phyloP scores from a whole-genome alignment of 2,888 invertebrate genomes.

The Rotaria socialis region DNA sequence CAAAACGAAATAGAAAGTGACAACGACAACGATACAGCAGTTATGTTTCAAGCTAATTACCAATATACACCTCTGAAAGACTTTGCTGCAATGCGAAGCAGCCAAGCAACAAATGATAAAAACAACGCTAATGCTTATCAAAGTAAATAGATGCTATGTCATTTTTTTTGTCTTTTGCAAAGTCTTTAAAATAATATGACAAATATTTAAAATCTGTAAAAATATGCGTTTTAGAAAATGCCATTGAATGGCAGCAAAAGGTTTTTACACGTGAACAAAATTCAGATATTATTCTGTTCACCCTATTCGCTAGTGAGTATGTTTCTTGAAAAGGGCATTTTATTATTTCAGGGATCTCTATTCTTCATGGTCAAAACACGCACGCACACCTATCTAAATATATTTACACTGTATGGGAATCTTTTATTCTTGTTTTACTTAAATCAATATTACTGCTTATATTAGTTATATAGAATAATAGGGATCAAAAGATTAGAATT shows the following conservation, averaged over 20 bases:
- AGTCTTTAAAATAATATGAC: no score
- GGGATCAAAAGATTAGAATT: no score
- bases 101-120: neutral
- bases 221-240: neutral
- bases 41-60: conserved; percentile 1
- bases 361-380: no score
- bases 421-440: no score
- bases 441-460: no score
- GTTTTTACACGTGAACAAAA: neutral
- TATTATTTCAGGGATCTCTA: no score
- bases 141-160: neutral
- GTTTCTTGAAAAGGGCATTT: no score
- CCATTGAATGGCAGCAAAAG: neutral
- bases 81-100: neutral
- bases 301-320: neutral
- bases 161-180: no score
- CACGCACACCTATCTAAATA: no score
- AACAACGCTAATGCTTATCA: neutral
- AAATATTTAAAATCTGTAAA: neutral
- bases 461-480: no score
- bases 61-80: conserved; percentile 11
- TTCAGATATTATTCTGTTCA: neutral
- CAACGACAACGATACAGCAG: conserved; percentile 3
- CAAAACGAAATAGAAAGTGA: neutral
- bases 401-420: no score